Conservation (phyloP, 2,888 invertebrate genomes). For the Nysson spinosus region DNA sequence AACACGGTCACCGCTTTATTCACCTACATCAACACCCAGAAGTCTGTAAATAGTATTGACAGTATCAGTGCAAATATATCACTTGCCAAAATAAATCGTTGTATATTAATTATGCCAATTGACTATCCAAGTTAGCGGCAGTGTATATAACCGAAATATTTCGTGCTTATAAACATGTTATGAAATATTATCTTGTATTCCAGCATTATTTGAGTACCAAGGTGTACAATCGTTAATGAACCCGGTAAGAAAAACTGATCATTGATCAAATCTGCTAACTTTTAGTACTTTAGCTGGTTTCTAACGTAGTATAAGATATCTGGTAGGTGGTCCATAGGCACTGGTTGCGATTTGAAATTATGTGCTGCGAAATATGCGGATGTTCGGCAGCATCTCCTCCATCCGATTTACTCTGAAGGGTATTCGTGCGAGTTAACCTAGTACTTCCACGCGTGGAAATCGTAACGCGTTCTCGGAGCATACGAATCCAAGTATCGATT, state of each 20-base stretch:
- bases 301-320: slow-evolving; percentile 5
- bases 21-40: neutral
- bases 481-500: slow-evolving; percentile 55
- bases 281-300: slow-evolving; percentile 11
- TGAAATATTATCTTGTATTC: too few species aligned
- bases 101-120: too few species aligned
- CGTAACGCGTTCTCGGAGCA: slow-evolving; percentile 38
- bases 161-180: too few species aligned
- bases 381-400: slow-evolving; percentile 11
- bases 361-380: slow-evolving; percentile 30
- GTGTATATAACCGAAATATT: too few species aligned
- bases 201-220: too few species aligned
- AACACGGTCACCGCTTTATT: neutral
- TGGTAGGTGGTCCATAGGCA: slow-evolving; percentile 32
- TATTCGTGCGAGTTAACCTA: slow-evolving; percentile 47
- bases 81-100: too few species aligned
- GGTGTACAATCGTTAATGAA: neutral
- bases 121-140: too few species aligned
- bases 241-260: too few species aligned
- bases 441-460: slow-evolving; percentile 45
- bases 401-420: slow-evolving; percentile 32
- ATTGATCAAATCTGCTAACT: too few species aligned
- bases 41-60: slow-evolving; percentile 19
- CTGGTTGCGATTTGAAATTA: slow-evolving; percentile 33
- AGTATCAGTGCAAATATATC: slow-evolving; percentile 14